Evolutionary conservation across 1,140 invertebrate species (phyloP).

Genomic region (Ostrea edulis): DNA sequence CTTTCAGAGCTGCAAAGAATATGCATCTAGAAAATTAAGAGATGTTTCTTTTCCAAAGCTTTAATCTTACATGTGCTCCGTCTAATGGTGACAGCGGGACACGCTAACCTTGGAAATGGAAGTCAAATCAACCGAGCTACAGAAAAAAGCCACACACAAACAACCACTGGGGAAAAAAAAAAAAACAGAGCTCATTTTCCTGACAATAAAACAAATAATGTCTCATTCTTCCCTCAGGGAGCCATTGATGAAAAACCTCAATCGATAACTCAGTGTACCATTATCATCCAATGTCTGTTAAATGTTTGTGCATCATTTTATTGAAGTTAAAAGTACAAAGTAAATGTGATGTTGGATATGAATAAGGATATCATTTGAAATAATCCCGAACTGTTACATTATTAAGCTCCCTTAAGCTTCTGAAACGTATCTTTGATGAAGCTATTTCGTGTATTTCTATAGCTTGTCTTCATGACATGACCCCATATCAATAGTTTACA

Average conservation of each 20-base stretch:
- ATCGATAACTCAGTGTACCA: not conserved
- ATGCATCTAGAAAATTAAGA: too few relatives aligned
- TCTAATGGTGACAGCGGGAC: too few relatives aligned
- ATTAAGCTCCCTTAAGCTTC: not conserved
- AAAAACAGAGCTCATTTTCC: too few relatives aligned
- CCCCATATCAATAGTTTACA: too few relatives aligned
- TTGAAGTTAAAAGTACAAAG: not conserved
- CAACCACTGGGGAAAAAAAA: too few relatives aligned
- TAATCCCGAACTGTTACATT: not conserved
- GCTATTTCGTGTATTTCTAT: not conserved
- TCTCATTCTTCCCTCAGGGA: not conserved
- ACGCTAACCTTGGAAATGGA: too few relatives aligned
- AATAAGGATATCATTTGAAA: not conserved
- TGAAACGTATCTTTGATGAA: not conserved
- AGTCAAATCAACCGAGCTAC: too few relatives aligned
- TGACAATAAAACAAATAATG: slow-evolving; percentile 9
- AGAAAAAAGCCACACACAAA: too few relatives aligned
- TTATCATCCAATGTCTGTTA: not conserved
- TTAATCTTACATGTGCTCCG: too few relatives aligned
- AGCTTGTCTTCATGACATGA: too few relatives aligned
- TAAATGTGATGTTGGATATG: not conserved
- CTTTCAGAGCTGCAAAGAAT: too few relatives aligned
- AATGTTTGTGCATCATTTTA: not conserved
- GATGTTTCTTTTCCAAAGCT: too few relatives aligned
- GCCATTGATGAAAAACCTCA: not conserved